These are phyloP conservation scores for Vidua macroura DNA, from an alignment of 2,113 vertebrate genomes.

Conservation along the genomic window DNA sequence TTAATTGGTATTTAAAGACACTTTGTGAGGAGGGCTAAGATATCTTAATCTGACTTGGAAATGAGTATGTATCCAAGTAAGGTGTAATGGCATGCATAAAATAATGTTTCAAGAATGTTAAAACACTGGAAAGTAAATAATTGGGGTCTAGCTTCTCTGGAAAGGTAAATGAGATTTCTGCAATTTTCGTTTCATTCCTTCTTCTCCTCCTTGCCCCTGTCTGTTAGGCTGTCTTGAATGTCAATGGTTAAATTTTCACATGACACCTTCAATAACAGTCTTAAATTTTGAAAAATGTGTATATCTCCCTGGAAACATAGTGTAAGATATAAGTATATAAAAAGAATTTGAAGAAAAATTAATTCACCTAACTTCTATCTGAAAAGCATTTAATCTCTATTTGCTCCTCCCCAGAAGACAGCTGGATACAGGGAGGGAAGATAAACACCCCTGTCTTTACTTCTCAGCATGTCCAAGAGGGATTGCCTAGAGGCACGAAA, in stretches of 20 bases:
- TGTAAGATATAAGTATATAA: background rate
- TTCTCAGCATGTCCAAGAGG: background rate
- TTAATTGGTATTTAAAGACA: background rate
- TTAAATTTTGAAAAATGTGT: conserved; percentile 20
- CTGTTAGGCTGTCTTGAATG: background rate
- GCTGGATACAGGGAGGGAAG: conserved; percentile 2
- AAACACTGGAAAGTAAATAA: background rate
- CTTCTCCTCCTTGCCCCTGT: rapidly evolving
- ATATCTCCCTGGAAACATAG: background rate
- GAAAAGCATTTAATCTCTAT: conserved; percentile 33
- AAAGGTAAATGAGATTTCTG: background rate
- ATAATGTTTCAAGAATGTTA: background rate
- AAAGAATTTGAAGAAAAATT: background rate
- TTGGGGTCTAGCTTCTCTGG: background rate
- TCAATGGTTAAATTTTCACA: background rate
- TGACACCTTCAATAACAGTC: background rate
- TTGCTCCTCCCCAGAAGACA: conserved; percentile 8
- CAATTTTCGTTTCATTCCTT: background rate
- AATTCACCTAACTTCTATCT: conserved; percentile 15
- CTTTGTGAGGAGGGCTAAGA: background rate
- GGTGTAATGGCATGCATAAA: background rate
- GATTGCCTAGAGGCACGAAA: conserved; percentile 2
- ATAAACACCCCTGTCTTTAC: conserved; percentile 28
- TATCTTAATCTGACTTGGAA: background rate
- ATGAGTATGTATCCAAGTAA: background rate